These are phyloP conservation scores for Drosophila busckii DNA, from an alignment of 1,140 invertebrate species.

Conservation along the genomic window DNA sequence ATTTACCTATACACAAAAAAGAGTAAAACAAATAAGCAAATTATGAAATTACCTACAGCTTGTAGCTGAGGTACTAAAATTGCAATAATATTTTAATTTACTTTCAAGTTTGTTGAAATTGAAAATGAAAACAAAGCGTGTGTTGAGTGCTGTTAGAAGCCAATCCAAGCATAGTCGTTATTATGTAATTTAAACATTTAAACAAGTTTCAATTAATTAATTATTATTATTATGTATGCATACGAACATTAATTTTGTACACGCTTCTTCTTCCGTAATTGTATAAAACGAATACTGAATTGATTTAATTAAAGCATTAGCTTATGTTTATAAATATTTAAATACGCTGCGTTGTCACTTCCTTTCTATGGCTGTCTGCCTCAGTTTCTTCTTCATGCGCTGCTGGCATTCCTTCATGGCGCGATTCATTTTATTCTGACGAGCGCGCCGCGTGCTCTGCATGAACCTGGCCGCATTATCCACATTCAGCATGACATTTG, in stretches of 20 bases:
- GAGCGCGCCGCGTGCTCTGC: too few relatives aligned
- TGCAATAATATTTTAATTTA: conserved; percentile 49
- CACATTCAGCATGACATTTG: too few relatives aligned
- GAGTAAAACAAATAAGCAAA: conserved; percentile 21
- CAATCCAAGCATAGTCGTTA: conserved; percentile 76
- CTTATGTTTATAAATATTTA: conserved; percentile 23
- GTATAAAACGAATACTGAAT: conserved; percentile 55
- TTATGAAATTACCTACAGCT: conserved; percentile 34
- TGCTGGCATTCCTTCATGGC: too few relatives aligned
- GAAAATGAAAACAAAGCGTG: too few relatives aligned
- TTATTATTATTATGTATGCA: conserved; percentile 26
- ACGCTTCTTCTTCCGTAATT: conserved; percentile 41
- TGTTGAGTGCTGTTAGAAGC: conserved; percentile 67
- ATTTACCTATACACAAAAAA: conserved; percentile 53
- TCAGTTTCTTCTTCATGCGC: too few relatives aligned
- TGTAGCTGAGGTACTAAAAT: conserved; percentile 39
- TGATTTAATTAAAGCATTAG: conserved; percentile 38
- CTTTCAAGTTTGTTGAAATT: conserved; percentile 55
- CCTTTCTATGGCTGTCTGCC: too few relatives aligned
- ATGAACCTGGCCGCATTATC: too few relatives aligned
- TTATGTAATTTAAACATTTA: conserved; percentile 70
- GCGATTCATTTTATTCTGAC: too few relatives aligned
- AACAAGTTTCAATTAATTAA: conserved; percentile 60
- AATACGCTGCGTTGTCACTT: too few relatives aligned
- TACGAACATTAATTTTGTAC: conserved; percentile 56